These are phyloP conservation scores for Ceratosolen solmsi DNA, from an alignment of 1,140 invertebrate genomes.

Conservation along the genomic window DNA sequence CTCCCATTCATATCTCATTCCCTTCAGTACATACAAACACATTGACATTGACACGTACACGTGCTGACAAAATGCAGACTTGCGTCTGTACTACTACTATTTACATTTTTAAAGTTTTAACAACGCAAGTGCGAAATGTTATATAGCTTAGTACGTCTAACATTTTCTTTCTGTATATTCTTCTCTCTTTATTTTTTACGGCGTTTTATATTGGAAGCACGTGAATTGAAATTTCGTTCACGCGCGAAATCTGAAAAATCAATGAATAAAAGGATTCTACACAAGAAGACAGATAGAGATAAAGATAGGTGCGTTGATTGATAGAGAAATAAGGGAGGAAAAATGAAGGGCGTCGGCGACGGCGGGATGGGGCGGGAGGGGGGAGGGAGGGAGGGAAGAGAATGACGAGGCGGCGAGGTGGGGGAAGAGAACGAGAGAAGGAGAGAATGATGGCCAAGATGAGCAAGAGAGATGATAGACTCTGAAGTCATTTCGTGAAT, in stretches of 20 bases:
- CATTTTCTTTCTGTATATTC: not conserved
- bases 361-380: too few relatives aligned
- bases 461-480: not conserved
- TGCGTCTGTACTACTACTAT: not conserved
- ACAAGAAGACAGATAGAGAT: slow-evolving; percentile 23
- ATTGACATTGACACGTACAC: not conserved
- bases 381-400: too few relatives aligned
- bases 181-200: not conserved
- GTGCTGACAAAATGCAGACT: not conserved
- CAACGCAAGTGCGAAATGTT: not conserved
- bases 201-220: not conserved
- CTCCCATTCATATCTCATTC: not conserved
- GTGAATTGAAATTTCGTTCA: slow-evolving; percentile 29
- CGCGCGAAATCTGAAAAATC: slow-evolving; percentile 39
- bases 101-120: slow-evolving; percentile 7
- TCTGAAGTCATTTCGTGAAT: slow-evolving; percentile 13
- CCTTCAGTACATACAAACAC: not conserved
- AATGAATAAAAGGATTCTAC: slow-evolving; percentile 31
- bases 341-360: too few relatives aligned
- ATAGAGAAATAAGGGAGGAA: not conserved
- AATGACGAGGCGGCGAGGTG: too few relatives aligned
- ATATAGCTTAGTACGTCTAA: not conserved
- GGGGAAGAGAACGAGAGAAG: not conserved
- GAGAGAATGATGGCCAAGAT: not conserved
- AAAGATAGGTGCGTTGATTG: slow-evolving; percentile 8